Evolutionary conservation across 2,797 vertebrate genomes (phyloP), one percentile per base, ranked within the genome.

Genomic region (Labeo calbasu): DNA sequence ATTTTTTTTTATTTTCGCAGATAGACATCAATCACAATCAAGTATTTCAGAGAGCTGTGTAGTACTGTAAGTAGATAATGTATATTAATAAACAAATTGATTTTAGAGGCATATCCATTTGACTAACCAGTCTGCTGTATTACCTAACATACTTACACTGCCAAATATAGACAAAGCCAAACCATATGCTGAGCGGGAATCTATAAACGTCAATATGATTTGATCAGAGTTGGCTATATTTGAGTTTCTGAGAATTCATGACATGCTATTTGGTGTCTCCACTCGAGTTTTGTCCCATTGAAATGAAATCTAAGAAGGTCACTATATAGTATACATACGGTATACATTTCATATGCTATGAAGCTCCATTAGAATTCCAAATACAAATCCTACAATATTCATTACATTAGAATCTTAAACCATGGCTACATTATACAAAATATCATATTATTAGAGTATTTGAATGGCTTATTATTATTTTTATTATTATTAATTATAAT

Each of bases 191-290:
- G 77, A 84, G 73, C 4, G 40, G 66, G 53, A 59, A 82, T 84
- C 59, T 75, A 73, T 83, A 53, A 82, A 61, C 83, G 79, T 40
- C 13, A 69, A 63, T 79, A 75, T 57, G 19, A 43, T 82, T 82
- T 19, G 43, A 71, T 73, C n/a, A 78, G 13, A 68, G 69, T 55
- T 63, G 79, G 55, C 73, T 61, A 75, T 73, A 36, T 82, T 36
- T 79, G 46, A 82, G 51, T 75, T 73, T 73, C 50, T 81, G 57
- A 78, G 79, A 82, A 65, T 51, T 53, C 3, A 73, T 53, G 57
- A 76, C 59, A 61, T 28, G 79, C 51, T 69, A 10, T 21, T 32
- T 17, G 7, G 28, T 11, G 43, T 65, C 71, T 82, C 50, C 51
- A 77, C 43, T 59, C 28, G 1, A 50, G 46, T 11, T 71, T 55